phyloP scores from a whole-genome alignment of 2,113 vertebrate genomes.

The Crotalus tigris region DNA sequence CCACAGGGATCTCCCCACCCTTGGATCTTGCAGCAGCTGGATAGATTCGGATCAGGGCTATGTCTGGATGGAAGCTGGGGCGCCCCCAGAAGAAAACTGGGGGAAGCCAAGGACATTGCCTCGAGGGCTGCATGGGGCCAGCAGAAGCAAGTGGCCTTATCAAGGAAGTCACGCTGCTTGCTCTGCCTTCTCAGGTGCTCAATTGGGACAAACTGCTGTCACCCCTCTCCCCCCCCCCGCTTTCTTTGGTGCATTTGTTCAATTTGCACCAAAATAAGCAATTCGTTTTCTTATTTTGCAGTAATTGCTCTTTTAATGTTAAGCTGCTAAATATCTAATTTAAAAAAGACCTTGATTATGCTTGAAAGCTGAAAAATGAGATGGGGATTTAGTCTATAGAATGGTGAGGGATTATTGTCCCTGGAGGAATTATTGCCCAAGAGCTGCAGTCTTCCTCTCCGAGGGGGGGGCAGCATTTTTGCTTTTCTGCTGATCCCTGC shows the following conservation, averaged over 20 bases:
- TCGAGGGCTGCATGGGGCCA: accelerated
- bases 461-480: background rate
- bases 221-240: no score
- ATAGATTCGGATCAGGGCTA: background rate
- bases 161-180: background rate
- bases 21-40: background rate
- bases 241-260: background rate
- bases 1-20: background rate
- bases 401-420: background rate
- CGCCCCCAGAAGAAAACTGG: background rate
- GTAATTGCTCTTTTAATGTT: background rate
- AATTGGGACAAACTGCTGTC: background rate
- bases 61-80: background rate
- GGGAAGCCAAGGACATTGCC: background rate
- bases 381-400: background rate
- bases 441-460: background rate
- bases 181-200: background rate
- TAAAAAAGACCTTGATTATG: background rate
- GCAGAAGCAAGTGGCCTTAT: background rate
- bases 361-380: background rate
- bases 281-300: background rate
- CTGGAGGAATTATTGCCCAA: background rate
- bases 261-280: background rate
- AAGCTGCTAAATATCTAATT: background rate
- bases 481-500: background rate